Percentiles rank a stretch among this genome's conserved stretches.
Conservation (phyloP, 2,888 invertebrate genomes). For the Actias luna region DNA sequence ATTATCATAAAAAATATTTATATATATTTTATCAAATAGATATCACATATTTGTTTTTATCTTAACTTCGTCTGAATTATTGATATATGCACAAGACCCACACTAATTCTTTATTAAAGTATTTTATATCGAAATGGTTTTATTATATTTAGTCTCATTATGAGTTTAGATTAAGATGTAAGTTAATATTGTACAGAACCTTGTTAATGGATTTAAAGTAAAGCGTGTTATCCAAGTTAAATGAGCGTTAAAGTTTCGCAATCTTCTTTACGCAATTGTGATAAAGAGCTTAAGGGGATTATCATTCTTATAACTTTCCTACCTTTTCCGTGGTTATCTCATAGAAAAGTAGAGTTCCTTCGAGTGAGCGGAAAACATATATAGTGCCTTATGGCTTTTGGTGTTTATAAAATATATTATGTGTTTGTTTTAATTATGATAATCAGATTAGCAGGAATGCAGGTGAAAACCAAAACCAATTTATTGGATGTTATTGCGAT, state of each 20-base stretch:
- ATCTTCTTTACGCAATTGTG: constrained; percentile 6
- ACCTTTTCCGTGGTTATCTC: not conserved
- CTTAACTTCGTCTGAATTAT: too few species aligned
- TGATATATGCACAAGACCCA: too few species aligned
- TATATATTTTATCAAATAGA: too few species aligned
- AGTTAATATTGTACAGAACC: not conserved
- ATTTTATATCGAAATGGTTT: not conserved
- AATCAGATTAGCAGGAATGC: not conserved
- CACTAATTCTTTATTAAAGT: too few species aligned
- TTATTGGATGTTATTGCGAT: too few species aligned
- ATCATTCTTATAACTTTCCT: constrained; percentile 7
- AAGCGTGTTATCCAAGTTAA: not conserved
- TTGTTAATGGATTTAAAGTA: not conserved
- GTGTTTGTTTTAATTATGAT: not conserved
- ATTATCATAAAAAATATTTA: too few species aligned
- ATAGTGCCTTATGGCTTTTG: not conserved
- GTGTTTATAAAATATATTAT: not conserved
- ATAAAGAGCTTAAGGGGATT: constrained; percentile 10
- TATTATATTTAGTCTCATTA: not conserved
- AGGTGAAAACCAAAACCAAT: too few species aligned
- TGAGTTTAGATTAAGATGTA: not conserved
- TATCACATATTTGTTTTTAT: too few species aligned
- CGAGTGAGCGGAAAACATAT: not conserved
- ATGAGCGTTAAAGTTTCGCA: constrained; percentile 5
- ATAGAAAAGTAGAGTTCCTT: not conserved